A percentile compares a stretch with the other conserved stretches of the same genome.
phyloP scores from a whole-genome alignment of 2,797 vertebrate genomes.

The Phoeniculus purpureus region DNA sequence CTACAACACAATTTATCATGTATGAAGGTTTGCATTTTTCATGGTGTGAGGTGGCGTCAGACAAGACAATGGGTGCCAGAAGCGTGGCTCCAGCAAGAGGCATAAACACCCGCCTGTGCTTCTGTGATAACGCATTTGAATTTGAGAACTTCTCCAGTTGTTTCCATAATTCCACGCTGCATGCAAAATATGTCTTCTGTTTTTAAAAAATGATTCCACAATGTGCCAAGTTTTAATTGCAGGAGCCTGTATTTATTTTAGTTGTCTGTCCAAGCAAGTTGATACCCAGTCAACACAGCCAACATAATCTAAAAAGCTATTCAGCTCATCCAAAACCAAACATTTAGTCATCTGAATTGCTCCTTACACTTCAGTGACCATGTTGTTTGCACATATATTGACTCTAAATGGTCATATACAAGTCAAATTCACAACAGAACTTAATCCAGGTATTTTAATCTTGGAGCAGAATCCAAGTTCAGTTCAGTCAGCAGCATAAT shows the following conservation, averaged over 20 bases:
- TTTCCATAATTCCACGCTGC: background rate
- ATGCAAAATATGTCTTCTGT: background rate
- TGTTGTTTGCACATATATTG: background rate
- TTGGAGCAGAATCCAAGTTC: background rate
- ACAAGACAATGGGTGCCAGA: background rate
- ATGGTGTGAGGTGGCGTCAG: constrained; percentile 2
- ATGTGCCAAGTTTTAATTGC: background rate
- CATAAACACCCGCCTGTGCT: constrained; percentile 43
- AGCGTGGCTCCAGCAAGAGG: background rate
- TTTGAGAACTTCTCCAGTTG: background rate
- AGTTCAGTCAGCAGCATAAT: background rate
- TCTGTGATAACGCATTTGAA: constrained; percentile 44
- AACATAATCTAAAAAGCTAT: background rate
- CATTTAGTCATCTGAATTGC: background rate
- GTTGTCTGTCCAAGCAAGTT: background rate
- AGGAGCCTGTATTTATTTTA: background rate
- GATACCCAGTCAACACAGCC: background rate
- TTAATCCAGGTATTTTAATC: background rate
- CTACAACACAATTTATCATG: background rate
- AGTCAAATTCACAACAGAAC: background rate
- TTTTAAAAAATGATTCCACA: background rate
- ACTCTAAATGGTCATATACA: background rate
- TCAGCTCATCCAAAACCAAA: background rate
- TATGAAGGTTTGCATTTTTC: background rate
- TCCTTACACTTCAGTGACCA: background rate